Percentiles rank a stretch among this genome's conserved stretches.
phyloP scores from a whole-genome alignment of 2,888 invertebrate species.

The Drosophila pseudotalamancana region DNA sequence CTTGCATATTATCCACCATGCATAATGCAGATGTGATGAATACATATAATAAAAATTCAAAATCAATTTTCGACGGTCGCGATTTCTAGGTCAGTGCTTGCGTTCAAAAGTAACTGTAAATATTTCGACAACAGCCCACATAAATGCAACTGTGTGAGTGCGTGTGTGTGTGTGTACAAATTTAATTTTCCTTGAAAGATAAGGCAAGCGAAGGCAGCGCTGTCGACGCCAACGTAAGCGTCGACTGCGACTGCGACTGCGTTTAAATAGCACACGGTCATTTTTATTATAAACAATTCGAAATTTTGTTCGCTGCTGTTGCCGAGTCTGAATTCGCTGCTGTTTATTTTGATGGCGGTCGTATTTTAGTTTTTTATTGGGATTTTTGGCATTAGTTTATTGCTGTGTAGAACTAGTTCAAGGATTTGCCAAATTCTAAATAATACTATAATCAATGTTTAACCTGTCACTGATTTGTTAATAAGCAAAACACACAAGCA shows the following conservation, averaged over 20 bases:
- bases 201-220: constrained; percentile 61
- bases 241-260: constrained; percentile 29
- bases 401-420: constrained; percentile 66
- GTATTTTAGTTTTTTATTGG: constrained; percentile 41
- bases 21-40: constrained; percentile 1
- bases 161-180: constrained; percentile 34
- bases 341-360: constrained; percentile 62
- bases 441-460: constrained; percentile 10
- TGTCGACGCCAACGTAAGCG: constrained; percentile 10
- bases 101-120: constrained; percentile 50
- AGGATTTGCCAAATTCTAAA: constrained; percentile 58
- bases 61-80: constrained; percentile 21
- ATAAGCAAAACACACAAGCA: not conserved
- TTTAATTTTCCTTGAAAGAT: constrained; percentile 84
- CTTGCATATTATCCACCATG: constrained; percentile 24
- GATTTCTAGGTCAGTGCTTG: constrained; percentile 51
- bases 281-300: constrained; percentile 81
- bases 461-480: not conserved
- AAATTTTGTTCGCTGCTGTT: constrained; percentile 58
- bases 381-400: constrained; percentile 44
- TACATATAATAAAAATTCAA: constrained; percentile 32
- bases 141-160: constrained; percentile 3
- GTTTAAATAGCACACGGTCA: constrained; percentile 83
- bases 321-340: constrained; percentile 61
- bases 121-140: constrained; percentile 48